Base-by-base conservation (phyloP, 2,113 vertebrate species). In the Zosterops japonicus region DNA sequence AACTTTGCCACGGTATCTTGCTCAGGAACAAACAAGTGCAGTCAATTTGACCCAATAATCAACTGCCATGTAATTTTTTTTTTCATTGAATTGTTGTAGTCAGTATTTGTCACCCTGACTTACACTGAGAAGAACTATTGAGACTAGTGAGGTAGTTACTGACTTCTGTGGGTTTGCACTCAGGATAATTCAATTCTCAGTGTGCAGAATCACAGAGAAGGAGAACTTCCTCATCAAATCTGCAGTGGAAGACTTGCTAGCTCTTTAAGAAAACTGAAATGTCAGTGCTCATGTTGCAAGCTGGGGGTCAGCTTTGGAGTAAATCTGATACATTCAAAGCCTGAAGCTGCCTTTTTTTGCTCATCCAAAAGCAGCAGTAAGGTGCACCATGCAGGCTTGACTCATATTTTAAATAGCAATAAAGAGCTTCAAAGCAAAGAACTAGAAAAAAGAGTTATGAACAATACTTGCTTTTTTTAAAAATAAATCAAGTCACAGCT, bases 361-460 rank as follows among this genome's bases (percentile, higher is more conserved):
- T 87, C 35, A 56, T 71, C 35, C 47, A 41, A 71, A 83, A 81
- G 47, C 33, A 83, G 21, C 31, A 31, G 15, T 56, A 33, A 42
- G 42, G 31, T 49, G 49, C 0, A 0, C n/a, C 27, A 68, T 5
- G 8, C 25, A 88, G 28, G 46, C 23, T 65, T 83, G 53, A 29
- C 55, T 83, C 1, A 0, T 94, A 25, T 64, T 81, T 89, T 89
- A 77, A 74, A 59, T 21, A 53, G 36, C 36, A 76, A 50, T 50
- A 41, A 65, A 19, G 35, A 79, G 5, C 50, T 74, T 77, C 42
- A 29, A 33, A 90, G 18, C 36, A 83, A 29, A 81, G 16, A 70
- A 18, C 16, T 52, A 56, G 19, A n/a, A 50, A 83, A 52, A 80
- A 56, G 14, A 86, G 5, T 50, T 79, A 28, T 2, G 2, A 75